Conservation (phyloP, 2,113 vertebrate genomes). For the Saguinus imperator region DNA sequence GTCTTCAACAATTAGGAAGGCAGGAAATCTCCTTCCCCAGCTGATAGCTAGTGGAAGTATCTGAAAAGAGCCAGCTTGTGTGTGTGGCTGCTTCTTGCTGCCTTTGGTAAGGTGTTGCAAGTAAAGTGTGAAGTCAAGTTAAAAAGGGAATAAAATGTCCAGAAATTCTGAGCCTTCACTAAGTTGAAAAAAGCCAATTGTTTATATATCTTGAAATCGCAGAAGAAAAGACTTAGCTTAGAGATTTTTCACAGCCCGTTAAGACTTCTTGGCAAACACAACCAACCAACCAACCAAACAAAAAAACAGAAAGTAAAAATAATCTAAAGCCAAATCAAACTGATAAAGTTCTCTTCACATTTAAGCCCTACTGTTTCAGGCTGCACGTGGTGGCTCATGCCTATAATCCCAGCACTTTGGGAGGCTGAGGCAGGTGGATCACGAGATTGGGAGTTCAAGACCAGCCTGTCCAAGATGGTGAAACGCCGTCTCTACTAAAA, state of each 20-base stretch:
- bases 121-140: background rate
- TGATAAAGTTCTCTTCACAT: background rate
- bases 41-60: background rate
- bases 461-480: too few species aligned
- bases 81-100: background rate
- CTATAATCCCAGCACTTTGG: too few species aligned
- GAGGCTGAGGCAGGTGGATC: too few species aligned
- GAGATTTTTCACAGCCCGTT: background rate
- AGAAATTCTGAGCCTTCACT: background rate
- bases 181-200: background rate
- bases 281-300: background rate
- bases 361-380: background rate
- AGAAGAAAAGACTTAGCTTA: background rate
- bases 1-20: background rate
- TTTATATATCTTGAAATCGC: background rate
- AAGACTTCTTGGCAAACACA: background rate
- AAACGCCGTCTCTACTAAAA: too few species aligned
- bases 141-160: background rate
- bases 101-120: background rate
- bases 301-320: constrained; percentile 15
- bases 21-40: background rate
- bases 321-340: background rate
- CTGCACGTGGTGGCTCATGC: too few species aligned
- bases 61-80: background rate
- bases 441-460: too few species aligned